These are phyloP conservation scores for Eledone cirrhosa DNA, from an alignment of 2,888 invertebrate genomes.

Conservation along the genomic window DNA sequence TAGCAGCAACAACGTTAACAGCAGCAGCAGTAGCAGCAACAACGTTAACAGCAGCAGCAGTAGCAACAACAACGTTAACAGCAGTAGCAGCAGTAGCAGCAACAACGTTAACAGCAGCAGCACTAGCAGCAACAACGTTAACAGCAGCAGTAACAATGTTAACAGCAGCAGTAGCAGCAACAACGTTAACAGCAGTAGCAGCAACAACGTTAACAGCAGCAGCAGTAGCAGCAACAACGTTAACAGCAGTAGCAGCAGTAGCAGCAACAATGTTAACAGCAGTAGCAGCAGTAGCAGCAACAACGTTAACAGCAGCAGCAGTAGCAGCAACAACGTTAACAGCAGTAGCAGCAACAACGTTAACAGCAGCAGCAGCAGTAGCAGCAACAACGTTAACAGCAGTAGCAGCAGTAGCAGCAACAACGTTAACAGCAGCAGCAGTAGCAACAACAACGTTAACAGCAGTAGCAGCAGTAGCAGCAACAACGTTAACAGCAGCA, in stretches of 20 bases:
- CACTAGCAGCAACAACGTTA: conserved; percentile 50
- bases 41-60: conserved; percentile 59
- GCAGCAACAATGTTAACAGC: too few species aligned
- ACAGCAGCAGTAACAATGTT: conserved; percentile 63
- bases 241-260: conserved; percentile 8
- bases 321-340: too few species aligned
- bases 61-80: conserved; percentile 62
- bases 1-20: conserved; percentile 62
- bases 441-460: too few species aligned
- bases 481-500: too few species aligned
- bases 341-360: too few species aligned
- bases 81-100: conserved; percentile 47
- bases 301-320: not conserved
- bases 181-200: conserved; percentile 57
- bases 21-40: conserved; percentile 47
- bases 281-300: not conserved
- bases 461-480: too few species aligned
- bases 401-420: too few species aligned
- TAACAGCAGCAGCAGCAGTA: too few species aligned
- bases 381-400: too few species aligned
- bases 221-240: conserved; percentile 35
- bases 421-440: too few species aligned
- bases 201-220: conserved; percentile 62
- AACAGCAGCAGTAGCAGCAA: conserved; percentile 54
- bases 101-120: conserved; percentile 51